Percentiles rank a stretch among this genome's conserved stretches.
These are phyloP conservation scores for Brotula barbata DNA, from an alignment of 2,797 vertebrate genomes.

Conservation along the genomic window DNA sequence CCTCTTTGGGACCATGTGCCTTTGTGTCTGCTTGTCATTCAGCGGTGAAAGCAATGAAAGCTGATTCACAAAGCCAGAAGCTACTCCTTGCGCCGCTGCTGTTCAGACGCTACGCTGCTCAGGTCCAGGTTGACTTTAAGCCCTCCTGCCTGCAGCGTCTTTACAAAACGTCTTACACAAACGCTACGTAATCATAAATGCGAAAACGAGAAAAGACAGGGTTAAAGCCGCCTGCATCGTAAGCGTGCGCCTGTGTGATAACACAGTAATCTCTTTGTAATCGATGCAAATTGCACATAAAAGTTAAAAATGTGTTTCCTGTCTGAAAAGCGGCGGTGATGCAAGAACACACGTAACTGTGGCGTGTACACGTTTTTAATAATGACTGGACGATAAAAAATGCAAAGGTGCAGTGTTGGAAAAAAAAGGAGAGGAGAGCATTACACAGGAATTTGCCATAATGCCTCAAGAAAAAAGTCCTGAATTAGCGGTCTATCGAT, in stretches of 20 bases:
- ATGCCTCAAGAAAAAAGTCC: conserved; percentile 64
- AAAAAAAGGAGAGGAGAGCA: conserved; percentile 23
- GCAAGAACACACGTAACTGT: conserved; percentile 6
- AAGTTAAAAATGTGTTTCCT: conserved; percentile 30
- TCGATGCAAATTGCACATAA: conserved; percentile 39
- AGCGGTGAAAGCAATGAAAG: conserved; percentile 77
- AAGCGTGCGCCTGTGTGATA: conserved; percentile 2
- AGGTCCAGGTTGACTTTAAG: conserved; percentile 62
- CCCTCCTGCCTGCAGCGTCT: conserved; percentile 39
- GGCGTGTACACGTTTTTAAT: conserved; percentile 5
- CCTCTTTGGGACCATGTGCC: conserved; percentile 75
- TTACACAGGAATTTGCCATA: conserved; percentile 60
- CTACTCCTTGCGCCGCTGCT: conserved; percentile 65
- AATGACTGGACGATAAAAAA: conserved; percentile 15
- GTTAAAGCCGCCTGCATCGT: not conserved
- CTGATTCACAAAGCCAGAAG: conserved; percentile 82
- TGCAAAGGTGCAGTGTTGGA: conserved; percentile 21
- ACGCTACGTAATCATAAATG: conserved; percentile 19
- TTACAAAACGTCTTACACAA: conserved; percentile 40
- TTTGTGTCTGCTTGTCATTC: conserved; percentile 91
- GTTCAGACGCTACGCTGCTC: conserved; percentile 53
- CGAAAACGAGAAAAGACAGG: conserved; percentile 4
- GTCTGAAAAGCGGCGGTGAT: conserved; percentile 25
- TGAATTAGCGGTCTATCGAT: conserved; percentile 66
- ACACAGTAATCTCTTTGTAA: conserved; percentile 15